phyloP scores from a whole-genome alignment of 2,888 invertebrate genomes.

The Geotrupes spiniger region DNA sequence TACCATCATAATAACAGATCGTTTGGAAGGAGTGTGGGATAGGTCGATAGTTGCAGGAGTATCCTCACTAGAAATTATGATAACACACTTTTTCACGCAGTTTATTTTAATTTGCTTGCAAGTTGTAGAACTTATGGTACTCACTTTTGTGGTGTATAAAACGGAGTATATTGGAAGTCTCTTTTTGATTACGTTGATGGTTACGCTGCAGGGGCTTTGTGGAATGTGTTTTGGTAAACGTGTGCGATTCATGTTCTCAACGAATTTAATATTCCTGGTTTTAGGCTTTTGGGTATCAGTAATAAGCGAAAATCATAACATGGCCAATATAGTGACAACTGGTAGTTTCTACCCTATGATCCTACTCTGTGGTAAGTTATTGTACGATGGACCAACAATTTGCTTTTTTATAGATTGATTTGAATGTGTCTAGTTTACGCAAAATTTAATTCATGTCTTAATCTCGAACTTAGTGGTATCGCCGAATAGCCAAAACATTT shows the following conservation, averaged over 20 bases:
- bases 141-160: slow-evolving; percentile 62
- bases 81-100: slow-evolving; percentile 78
- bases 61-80: slow-evolving; percentile 72
- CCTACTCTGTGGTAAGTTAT: slow-evolving; percentile 73
- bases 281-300: slow-evolving; percentile 78
- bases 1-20: slow-evolving; percentile 75
- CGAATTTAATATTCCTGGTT: not conserved
- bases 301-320: slow-evolving; percentile 71
- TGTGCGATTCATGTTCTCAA: not conserved
- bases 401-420: no score
- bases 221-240: slow-evolving; percentile 78
- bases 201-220: slow-evolving; percentile 71
- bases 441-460: no score
- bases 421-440: no score
- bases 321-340: slow-evolving; percentile 80
- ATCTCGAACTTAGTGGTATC: no score
- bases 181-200: slow-evolving; percentile 58
- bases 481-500: no score
- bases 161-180: slow-evolving; percentile 63
- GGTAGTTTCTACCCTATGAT: slow-evolving; percentile 91
- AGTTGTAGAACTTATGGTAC: slow-evolving; percentile 58
- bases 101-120: slow-evolving; percentile 71
- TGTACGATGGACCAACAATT: not conserved
- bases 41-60: slow-evolving; percentile 85
- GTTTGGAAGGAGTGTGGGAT: slow-evolving; percentile 83